Conservation (phyloP, 2,113 vertebrate genomes). For the Mustelus asterias region DNA sequence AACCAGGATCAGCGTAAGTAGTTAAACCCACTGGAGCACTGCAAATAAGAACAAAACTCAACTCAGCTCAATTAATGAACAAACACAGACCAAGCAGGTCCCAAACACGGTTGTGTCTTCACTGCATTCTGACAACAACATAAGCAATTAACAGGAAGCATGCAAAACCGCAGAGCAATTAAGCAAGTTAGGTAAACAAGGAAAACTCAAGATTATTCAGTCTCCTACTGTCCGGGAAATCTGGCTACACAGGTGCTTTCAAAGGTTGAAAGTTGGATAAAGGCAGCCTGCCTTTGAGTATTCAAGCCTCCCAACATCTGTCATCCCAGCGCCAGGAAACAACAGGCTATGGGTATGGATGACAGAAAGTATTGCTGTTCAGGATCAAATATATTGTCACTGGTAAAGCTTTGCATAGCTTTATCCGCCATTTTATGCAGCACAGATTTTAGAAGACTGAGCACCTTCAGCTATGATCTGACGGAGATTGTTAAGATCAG, state of each 20-base stretch:
- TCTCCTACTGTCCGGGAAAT: not conserved
- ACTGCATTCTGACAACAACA: not conserved
- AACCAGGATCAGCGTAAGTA: slow-evolving; percentile 16
- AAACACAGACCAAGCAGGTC: not conserved
- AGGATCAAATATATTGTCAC: not conserved
- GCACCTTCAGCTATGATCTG: not conserved
- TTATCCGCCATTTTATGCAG: not conserved
- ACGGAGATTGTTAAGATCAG: not conserved
- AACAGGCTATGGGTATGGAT: not conserved
- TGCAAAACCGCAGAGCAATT: not conserved
- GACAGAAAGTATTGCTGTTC: not conserved
- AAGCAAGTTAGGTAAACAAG: not conserved
- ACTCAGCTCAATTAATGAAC: slow-evolving; percentile 22
- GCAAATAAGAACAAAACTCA: slow-evolving; percentile 26
- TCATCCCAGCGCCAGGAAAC: not conserved
- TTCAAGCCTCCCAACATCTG: slow-evolving; percentile 11
- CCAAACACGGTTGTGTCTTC: not conserved
- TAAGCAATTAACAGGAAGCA: not conserved
- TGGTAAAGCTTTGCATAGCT: not conserved
- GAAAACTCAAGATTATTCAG: not conserved
- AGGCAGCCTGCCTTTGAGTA: not conserved
- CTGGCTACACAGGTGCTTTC: not conserved
- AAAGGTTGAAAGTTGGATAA: not conserved
- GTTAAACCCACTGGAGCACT: not conserved
- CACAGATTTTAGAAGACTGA: not conserved